Conservation (phyloP, 1,140 invertebrate genomes). For the Eriocheir sinensis region DNA sequence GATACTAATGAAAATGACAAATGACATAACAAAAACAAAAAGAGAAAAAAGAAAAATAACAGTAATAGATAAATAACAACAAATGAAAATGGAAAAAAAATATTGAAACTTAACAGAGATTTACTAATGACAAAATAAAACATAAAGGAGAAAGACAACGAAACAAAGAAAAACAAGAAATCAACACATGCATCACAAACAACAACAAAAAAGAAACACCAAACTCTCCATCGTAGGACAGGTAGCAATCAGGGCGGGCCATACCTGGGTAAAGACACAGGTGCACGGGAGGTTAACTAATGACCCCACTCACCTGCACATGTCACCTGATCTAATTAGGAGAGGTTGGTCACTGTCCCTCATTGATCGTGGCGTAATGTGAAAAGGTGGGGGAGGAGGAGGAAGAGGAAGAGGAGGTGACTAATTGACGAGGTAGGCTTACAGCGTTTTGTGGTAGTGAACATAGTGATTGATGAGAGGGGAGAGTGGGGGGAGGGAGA, state of each 20-base stretch:
- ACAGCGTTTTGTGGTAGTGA: background rate
- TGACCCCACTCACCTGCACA: background rate
- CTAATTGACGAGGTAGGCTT: background rate
- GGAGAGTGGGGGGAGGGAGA: background rate
- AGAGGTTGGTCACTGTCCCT: background rate
- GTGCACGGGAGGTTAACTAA: background rate
- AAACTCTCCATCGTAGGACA: too few species aligned
- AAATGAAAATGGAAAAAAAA: background rate
- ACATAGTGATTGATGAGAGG: constrained; percentile 1
- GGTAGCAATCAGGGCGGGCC: background rate
- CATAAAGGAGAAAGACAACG: too few species aligned
- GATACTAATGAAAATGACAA: background rate
- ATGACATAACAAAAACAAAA: background rate
- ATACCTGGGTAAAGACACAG: background rate
- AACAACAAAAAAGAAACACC: too few species aligned
- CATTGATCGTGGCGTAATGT: constrained; percentile 1
- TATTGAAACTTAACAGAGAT: background rate
- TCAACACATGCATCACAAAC: too few species aligned
- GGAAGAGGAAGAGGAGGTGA: background rate
- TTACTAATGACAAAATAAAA: too few species aligned
- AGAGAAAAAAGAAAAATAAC: background rate
- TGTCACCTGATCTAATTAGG: constrained; percentile 4
- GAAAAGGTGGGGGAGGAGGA: background rate
- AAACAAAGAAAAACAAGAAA: too few species aligned
- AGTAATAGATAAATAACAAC: background rate